Evolutionary conservation across 2,113 vertebrate genomes (phyloP).

Genomic region (Lynx canadensis): DNA sequence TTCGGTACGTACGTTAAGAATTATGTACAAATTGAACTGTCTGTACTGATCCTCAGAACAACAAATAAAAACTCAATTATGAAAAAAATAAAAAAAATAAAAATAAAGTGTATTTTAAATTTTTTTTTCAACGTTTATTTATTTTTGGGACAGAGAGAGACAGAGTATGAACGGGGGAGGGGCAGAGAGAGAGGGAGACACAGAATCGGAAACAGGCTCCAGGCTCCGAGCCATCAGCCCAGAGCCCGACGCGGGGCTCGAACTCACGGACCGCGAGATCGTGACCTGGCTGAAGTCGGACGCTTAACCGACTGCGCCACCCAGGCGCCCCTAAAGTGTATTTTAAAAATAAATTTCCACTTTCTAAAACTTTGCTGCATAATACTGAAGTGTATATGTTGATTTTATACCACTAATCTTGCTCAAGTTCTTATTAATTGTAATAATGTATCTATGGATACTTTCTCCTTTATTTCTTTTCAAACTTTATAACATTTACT

Average conservation of each 20-base stretch:
- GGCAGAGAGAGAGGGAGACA: too few relatives aligned
- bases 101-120: not conserved
- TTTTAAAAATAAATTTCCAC: not conserved
- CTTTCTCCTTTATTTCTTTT: not conserved
- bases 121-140: too few relatives aligned
- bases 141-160: too few relatives aligned
- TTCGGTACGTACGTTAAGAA: conserved; percentile 77
- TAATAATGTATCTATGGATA: not conserved
- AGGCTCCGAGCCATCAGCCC: too few relatives aligned
- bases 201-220: too few relatives aligned
- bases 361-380: not conserved
- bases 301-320: too few relatives aligned
- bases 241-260: too few relatives aligned
- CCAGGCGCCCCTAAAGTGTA: too few relatives aligned
- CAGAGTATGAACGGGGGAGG: too few relatives aligned
- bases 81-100: not conserved
- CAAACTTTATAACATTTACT: not conserved
- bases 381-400: not conserved
- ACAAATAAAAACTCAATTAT: conserved; percentile 85
- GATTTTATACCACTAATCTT: not conserved
- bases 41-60: conserved; percentile 79
- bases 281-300: too few relatives aligned
- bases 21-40: conserved; percentile 84
- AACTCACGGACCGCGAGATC: too few relatives aligned
- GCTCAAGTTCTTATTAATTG: not conserved